Conservation (phyloP, 1,140 invertebrate species). For the Mamestra configurata region DNA sequence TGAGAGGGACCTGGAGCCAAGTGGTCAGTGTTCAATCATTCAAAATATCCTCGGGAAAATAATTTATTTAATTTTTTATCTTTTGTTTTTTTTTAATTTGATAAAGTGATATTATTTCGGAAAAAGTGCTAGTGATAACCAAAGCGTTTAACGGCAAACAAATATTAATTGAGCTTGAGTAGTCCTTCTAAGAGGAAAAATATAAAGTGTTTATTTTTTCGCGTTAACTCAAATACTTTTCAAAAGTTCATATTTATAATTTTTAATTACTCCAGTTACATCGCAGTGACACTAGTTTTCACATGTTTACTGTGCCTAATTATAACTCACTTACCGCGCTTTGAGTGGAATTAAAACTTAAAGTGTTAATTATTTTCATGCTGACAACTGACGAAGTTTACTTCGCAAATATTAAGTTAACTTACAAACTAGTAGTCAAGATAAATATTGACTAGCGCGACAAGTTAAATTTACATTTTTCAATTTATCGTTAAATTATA, state of each 20-base stretch:
- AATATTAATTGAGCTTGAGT: background rate
- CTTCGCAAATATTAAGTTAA: background rate
- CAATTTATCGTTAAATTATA: slow-evolving; percentile 19
- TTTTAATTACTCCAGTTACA: background rate
- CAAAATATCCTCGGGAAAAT: slow-evolving; percentile 18
- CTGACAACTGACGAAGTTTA: background rate
- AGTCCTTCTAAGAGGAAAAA: background rate
- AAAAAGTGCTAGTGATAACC: slow-evolving; percentile 16
- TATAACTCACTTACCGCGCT: background rate
- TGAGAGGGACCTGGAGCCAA: slow-evolving; percentile 81
- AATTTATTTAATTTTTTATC: slow-evolving; percentile 38
- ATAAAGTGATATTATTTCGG: background rate
- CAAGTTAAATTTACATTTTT: slow-evolving; percentile 38
- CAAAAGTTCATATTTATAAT: background rate
- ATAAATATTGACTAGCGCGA: slow-evolving; percentile 43
- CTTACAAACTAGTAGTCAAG: slow-evolving; percentile 12
- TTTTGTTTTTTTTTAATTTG: background rate
- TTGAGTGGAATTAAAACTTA: background rate
- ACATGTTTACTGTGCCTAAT: slow-evolving; percentile 8
- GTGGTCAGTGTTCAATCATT: slow-evolving; percentile 73
- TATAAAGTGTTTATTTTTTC: background rate
- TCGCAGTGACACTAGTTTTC: background rate
- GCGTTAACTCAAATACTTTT: background rate
- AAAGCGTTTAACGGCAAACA: background rate
- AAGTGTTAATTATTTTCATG: background rate